Conservation (phyloP, 2,888 invertebrate genomes). For the Parnassius glacialis region DNA sequence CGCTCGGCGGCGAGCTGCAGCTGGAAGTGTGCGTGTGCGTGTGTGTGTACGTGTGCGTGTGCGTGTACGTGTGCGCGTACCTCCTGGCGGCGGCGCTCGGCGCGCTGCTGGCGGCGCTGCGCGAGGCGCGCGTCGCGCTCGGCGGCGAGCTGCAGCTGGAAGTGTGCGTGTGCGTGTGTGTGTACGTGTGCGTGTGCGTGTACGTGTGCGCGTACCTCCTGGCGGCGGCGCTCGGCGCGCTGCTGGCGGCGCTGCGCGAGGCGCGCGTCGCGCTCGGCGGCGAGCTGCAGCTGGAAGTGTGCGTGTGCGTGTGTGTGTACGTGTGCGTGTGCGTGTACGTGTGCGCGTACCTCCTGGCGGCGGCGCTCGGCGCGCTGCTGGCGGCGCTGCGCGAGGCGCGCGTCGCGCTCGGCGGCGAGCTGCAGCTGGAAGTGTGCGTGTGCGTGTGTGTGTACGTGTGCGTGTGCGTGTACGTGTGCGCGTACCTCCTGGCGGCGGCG, state of each 20-base stretch:
- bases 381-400: slow-evolving; percentile 54
- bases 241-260: slow-evolving; percentile 59
- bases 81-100: slow-evolving; percentile 76
- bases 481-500: slow-evolving; percentile 76
- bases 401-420: slow-evolving; percentile 55
- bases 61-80: slow-evolving; percentile 34
- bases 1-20: slow-evolving; percentile 67
- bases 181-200: too few species aligned
- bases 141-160: slow-evolving; percentile 79
- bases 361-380: slow-evolving; percentile 73
- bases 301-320: too few species aligned
- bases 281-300: slow-evolving; percentile 84
- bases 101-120: slow-evolving; percentile 59
- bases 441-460: too few species aligned
- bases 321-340: too few species aligned
- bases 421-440: slow-evolving; percentile 87
- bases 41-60: too few species aligned
- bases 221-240: slow-evolving; percentile 74
- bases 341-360: slow-evolving; percentile 58
- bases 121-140: slow-evolving; percentile 57
- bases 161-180: slow-evolving; percentile 72
- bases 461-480: not conserved
- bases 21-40: slow-evolving; percentile 86
- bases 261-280: slow-evolving; percentile 53
- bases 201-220: slow-evolving; percentile 47